Base-by-base conservation (phyloP, 2,113 vertebrate genomes). In the Myiopsitta monachus region DNA sequence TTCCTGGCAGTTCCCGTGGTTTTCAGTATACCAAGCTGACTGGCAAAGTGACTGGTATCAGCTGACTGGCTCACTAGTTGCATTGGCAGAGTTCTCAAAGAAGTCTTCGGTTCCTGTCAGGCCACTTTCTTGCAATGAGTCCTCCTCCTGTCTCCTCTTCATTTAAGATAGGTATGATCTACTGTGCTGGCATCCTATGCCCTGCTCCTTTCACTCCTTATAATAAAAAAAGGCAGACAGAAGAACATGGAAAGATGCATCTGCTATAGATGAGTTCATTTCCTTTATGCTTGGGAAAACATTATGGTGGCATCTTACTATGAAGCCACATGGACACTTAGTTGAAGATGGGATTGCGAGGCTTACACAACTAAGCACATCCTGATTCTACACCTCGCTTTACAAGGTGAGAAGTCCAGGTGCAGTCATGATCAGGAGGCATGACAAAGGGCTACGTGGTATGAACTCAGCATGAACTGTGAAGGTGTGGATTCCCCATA, bases 261-360 rank as follows among this genome's bases (percentile, higher is more conserved):
- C 10, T 74, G 59, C 73, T 47, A 69, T 9, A 6, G 39, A 73
- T 1, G 1, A 55, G 27, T 14, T 67, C 6, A 57, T 11, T 44
- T 43, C 44, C 27, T 62, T 43, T 77, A 46, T 36, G 8, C n/a
- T 44, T 75, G 27, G 27, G 26, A 51, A 26, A 78, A 22, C 3
- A 2, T 38, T 78, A 52, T 3, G 19, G 55, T 41, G 55, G 24
- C 13, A 75, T 26, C 26, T 76, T 38, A 63, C 39, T 8, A 47
- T 0, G 4, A 93, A 66, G 28, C 8, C 72, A 77, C 36, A 18
- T 0, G 0, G 0, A 33, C 46, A 38, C 30, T 62, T 6, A 33
- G 30, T 36, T 87, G 51, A 57, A 72, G 30, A 39, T 33, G 18
- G 36, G 23, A 62, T 18, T 0, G 0, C 15, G 14, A 85, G 43